Percentiles rank a stretch among this genome's conserved stretches.
Evolutionary conservation across 2,888 invertebrate genomes (phyloP).

Genomic region (Mesopsocus fuscifrons): DNA sequence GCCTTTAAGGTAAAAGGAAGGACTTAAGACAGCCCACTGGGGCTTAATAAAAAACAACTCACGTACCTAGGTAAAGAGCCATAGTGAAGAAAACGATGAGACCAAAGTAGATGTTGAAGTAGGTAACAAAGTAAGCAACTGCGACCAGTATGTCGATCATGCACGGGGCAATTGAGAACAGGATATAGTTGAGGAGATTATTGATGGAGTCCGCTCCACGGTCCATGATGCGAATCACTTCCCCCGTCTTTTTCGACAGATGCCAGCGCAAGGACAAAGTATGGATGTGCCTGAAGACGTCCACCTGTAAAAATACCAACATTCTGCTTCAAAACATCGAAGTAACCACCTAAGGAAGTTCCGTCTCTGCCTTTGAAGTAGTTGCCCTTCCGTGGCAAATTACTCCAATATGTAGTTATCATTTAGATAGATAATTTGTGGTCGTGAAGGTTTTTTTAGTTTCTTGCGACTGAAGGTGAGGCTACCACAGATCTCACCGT

Average conservation of each 20-base stretch:
- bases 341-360: too few species aligned
- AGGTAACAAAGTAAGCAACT: conserved; percentile 66
- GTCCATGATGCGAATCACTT: conserved; percentile 92
- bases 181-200: conserved; percentile 73
- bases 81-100: conserved; percentile 87
- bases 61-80: conserved; percentile 77
- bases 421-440: background rate
- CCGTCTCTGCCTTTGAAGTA: too few species aligned
- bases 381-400: too few species aligned
- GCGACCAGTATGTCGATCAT: conserved; percentile 84
- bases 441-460: too few species aligned
- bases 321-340: too few species aligned
- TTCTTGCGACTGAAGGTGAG: too few species aligned
- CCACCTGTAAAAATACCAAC: conserved; percentile 34
- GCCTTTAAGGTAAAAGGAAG: too few species aligned
- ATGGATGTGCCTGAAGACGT: conserved; percentile 75
- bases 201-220: conserved; percentile 93
- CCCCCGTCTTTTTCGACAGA: conserved; percentile 84
- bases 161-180: conserved; percentile 87
- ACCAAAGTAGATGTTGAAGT: conserved; percentile 89
- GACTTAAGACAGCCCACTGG: too few species aligned
- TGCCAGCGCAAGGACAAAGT: conserved; percentile 88
- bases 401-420: conserved; percentile 3
- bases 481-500: too few species aligned
- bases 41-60: too few species aligned